Evolutionary conservation across 92 coral and sea anemone genomes (phyloP), one percentile per base, ranked within the genome.

Genomic region (Heteractis magnifica): DNA sequence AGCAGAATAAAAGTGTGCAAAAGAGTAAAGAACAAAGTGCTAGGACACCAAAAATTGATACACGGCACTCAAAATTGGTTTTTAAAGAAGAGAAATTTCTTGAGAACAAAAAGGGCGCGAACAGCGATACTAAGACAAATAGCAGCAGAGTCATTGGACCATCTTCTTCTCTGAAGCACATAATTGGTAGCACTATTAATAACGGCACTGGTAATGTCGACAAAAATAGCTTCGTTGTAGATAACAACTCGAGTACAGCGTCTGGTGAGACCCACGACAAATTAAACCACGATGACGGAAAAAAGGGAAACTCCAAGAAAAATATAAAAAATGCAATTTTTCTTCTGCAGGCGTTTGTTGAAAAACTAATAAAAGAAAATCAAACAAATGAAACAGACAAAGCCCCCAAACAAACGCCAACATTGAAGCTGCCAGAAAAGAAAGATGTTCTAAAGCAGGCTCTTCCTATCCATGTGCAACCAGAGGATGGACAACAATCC

Each of bases 321-420:
- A 73, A 71, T 23, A 70, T 81, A 20, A 81, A n/a, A 8, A 34
- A 20, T 8, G 78, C 86, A 4, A 82, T 82, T 16, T 12, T 18
- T 75, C 79, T 82, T 21, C 75, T 82, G 72, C 80, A 58, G 64
- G 72, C 79, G 49, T 75, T 84, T 77, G 87, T 84, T 10, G 79
- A 84, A 15, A 84, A 84, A 60, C 79, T 82, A 8, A 56, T 82
- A 6, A 82, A 72, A 41, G 20, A n/a, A 74, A 82, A 82, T 76
- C 58, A 70, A 51, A 81, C 84, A 81, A 20, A 73, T 3, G 71
- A 55, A 82, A 12, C 87, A 48, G n/a, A 83, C 0, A 41, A 34
- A 11, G 44, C 44, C 19, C 15, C 41, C 44, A 41, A 71, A 18
- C 44, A 53, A 49, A 55, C 62, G 13, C 62, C 58, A 15, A 82